Conservation (phyloP, 1,140 invertebrate species). For the Drosophila sp. region DNA sequence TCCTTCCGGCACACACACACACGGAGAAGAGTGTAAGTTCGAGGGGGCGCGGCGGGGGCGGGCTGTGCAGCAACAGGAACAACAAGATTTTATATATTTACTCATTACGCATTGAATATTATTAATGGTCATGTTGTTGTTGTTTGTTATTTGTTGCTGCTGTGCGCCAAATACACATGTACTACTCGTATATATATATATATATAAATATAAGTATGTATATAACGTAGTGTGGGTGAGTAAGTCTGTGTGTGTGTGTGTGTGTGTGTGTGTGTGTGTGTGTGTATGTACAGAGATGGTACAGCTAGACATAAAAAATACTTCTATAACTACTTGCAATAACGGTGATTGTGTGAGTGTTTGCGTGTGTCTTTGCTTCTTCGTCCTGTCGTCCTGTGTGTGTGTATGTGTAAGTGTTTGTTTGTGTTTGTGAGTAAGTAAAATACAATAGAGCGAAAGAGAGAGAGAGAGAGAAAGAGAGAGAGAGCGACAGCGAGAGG, state of each 20-base stretch:
- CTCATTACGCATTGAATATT: not conserved
- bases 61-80: not conserved
- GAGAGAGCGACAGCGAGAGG: not conserved
- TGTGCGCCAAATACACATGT: slow-evolving; percentile 38
- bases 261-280: not conserved
- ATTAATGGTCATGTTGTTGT: slow-evolving; percentile 3
- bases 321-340: slow-evolving; percentile 51
- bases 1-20: no score
- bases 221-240: slow-evolving; percentile 28
- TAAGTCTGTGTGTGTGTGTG: not conserved
- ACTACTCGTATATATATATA: slow-evolving; percentile 2
- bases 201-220: slow-evolving; percentile 24
- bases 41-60: no score
- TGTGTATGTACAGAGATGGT: slow-evolving; percentile 69
- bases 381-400: no score
- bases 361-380: no score
- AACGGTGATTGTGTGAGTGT: slow-evolving; percentile 40
- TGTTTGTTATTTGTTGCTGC: slow-evolving; percentile 24
- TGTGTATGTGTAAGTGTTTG: slow-evolving; percentile 45
- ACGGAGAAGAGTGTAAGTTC: no score
- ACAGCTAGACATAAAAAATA: slow-evolving; percentile 59
- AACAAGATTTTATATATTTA: not conserved
- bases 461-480: not conserved
- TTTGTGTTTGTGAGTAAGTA: slow-evolving; percentile 42
- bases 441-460: slow-evolving; percentile 30